These are phyloP conservation scores for Pedionomus torquatus DNA, from an alignment of 2,113 vertebrate species.

Conservation along the genomic window DNA sequence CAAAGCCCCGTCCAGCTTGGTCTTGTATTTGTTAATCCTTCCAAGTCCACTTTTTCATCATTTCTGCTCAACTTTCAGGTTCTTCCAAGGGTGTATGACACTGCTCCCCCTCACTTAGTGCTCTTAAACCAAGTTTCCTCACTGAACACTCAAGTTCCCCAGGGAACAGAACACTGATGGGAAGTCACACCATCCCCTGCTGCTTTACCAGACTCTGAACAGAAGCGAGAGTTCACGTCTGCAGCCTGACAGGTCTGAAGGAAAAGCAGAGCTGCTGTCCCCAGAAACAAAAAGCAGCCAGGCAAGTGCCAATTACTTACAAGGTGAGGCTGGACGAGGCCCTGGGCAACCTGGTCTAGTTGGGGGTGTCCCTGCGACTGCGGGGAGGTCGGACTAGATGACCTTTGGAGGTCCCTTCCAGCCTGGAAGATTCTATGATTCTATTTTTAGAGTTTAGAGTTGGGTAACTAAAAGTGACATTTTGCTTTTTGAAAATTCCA, in stretches of 20 bases:
- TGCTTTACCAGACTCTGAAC: background rate
- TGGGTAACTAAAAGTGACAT: background rate
- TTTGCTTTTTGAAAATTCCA: background rate
- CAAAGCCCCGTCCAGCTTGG: too few relatives aligned
- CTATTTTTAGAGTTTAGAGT: background rate
- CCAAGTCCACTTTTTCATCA: background rate
- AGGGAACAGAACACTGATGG: accelerated
- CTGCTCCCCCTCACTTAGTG: background rate
- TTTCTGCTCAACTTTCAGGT: background rate
- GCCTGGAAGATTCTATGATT: too few relatives aligned
- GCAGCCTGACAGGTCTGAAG: background rate
- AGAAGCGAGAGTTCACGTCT: background rate
- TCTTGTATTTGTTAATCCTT: background rate
- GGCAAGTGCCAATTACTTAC: background rate
- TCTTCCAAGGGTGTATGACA: background rate
- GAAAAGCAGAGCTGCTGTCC: background rate
- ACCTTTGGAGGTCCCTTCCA: too few relatives aligned
- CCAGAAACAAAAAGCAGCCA: background rate
- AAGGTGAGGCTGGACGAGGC: too few relatives aligned
- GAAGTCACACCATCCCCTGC: background rate
- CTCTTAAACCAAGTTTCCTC: background rate
- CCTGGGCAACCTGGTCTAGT: too few relatives aligned
- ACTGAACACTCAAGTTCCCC: background rate
- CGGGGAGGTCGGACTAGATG: too few relatives aligned
- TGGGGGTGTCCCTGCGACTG: too few relatives aligned